These are phyloP conservation scores for Pelecanoides urinatrix DNA, from an alignment of 2,113 vertebrate genomes.

Conservation along the genomic window DNA sequence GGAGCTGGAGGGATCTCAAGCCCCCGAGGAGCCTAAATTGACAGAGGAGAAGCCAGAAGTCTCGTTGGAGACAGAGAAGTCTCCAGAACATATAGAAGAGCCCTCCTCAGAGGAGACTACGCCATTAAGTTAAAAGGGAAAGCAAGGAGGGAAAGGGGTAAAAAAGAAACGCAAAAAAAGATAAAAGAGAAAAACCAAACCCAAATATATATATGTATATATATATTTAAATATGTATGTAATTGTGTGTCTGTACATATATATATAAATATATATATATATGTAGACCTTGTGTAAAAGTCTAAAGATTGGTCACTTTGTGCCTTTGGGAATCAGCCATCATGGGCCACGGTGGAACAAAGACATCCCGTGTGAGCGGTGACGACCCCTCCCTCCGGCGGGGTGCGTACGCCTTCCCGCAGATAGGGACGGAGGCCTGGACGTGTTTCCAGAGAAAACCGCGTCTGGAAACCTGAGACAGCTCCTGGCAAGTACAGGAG, in stretches of 20 bases:
- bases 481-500: neutral
- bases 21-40: neutral
- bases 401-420: neutral
- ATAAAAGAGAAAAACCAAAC: neutral
- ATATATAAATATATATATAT: constrained; percentile 43
- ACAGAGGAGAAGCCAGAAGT: constrained; percentile 68
- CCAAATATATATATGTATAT: constrained; percentile 31
- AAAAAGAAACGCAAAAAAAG: neutral
- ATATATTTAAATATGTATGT: constrained; percentile 68
- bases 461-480: neutral
- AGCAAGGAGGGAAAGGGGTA: neutral
- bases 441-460: neutral
- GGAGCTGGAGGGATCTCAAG: neutral
- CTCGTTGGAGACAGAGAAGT: constrained; percentile 34
- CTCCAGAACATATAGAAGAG: constrained; percentile 32
- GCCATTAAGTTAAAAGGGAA: constrained; percentile 68
- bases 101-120: constrained; percentile 44
- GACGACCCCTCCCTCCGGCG: neutral
- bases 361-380: neutral
- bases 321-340: constrained; percentile 58
- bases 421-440: fast-evolving
- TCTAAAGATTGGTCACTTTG: constrained; percentile 48
- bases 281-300: constrained; percentile 41
- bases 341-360: neutral
- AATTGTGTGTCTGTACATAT: constrained; percentile 14